phyloP scores from a whole-genome alignment of 2,797 vertebrate genomes.

The Ceryle rudis region DNA sequence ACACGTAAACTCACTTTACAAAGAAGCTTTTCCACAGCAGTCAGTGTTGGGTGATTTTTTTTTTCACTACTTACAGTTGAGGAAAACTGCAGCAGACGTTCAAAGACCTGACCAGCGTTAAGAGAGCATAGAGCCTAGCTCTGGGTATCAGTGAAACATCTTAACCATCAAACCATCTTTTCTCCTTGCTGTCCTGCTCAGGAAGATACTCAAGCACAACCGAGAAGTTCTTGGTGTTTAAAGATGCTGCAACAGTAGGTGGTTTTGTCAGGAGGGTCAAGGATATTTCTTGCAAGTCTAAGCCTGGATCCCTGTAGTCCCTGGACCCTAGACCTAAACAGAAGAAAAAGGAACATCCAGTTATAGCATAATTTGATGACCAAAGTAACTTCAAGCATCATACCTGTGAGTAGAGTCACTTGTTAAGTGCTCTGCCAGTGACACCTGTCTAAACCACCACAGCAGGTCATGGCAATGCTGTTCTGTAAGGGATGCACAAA shows the following conservation, averaged over 20 bases:
- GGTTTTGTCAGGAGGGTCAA: not conserved
- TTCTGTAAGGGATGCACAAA: not conserved
- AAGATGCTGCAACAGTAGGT: not conserved
- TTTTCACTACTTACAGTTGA: not conserved
- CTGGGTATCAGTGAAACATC: not conserved
- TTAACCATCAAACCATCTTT: not conserved
- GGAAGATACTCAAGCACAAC: not conserved
- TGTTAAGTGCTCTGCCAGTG: not conserved
- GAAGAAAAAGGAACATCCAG: not conserved
- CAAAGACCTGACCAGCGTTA: not conserved
- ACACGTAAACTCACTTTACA: not conserved
- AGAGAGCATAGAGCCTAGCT: not conserved
- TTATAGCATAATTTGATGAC: not conserved
- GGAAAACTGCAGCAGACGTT: not conserved
- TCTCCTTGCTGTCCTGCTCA: not conserved
- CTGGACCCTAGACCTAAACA: not conserved
- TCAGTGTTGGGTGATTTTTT: not conserved
- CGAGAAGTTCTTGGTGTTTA: not conserved
- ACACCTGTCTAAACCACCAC: rapidly evolving
- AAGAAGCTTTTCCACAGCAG: not conserved
- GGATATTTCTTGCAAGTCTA: not conserved
- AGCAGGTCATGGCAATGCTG: not conserved
- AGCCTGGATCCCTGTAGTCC: not conserved
- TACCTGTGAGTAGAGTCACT: not conserved
- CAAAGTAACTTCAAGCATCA: not conserved